Evolutionary conservation across 2,113 vertebrate species (phyloP), one percentile per base, ranked within the genome.

Genomic region (Empidonax alnorum): DNA sequence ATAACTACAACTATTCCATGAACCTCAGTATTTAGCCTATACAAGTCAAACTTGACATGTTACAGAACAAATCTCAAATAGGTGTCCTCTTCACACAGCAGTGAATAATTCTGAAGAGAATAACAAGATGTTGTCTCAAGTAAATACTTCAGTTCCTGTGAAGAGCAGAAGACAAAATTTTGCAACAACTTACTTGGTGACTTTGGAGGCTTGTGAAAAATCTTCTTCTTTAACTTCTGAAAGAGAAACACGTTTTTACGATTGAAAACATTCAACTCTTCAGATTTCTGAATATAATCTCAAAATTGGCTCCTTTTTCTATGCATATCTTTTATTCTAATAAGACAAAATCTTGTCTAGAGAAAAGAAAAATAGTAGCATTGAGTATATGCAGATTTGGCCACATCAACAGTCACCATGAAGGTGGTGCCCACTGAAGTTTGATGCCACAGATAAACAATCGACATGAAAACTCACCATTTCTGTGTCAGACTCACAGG

Each of bases 111-210:
- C 31, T 66, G 19, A 50, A 31, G 12, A 86, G 28, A 92, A 59
- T 6, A 73, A 5, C 6, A 80, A 52, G 58, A 55, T 16, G 5
- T 8, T 18, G 0, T 24, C 39, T 56, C 69, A 59, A 35, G 23
- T 25, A 25, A 59, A 37, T 37, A 25, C n/a, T 25, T 59, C 23
- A 49, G 35, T 9, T 88, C 9, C 33, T 21, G 7, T 19, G 11
- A 50, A 22, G 16, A 41, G 61, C 12, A 74, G 42, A 88, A 52
- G 6, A 50, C 78, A 86, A 65, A n/a, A n/a, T 3, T n/a, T 55
- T 33, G 35, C 5, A 53, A 49, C 39, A 97, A 97, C 99, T 98
- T 97, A 99, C 99, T 99, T 73, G 98, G 98, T 76, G 98, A 98
- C 33, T 96, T 96, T 31, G 98, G 98, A 88, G 98, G 98, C 82